Base-by-base conservation (phyloP, 2,797 vertebrate genomes). In the Danio choprae region DNA sequence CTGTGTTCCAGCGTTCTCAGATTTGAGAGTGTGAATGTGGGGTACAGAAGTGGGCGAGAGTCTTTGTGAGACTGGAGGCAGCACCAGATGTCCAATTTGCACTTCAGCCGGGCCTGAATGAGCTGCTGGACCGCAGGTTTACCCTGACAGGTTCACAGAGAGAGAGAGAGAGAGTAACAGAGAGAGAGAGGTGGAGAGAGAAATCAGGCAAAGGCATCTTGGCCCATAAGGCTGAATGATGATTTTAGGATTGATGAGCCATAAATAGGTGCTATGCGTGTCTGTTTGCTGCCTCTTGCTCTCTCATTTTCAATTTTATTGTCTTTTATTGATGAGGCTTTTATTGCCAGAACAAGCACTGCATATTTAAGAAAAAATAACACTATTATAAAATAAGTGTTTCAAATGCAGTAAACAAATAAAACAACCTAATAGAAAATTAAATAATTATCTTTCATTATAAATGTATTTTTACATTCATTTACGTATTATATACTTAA, bases 81-180 rank as follows among this genome's bases (percentile, higher is more conserved):
- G 82, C 92, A 92, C 92, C 93, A 95, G 93, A 94, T 95, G 93
- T 94, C 93, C 92, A 94, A 94, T 94, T 94, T 93, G 91, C 92
- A 94, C 94, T 94, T 93, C 92, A 94, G 89, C 92, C 88, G 89
- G 44, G 85, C 92, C 87, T 94, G 91, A 94, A 94, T 92, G 89
- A 82, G 71, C 62, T 80, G 71, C 88, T 87, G 90, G 86, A 86
- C 87, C 43, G 82, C 75, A 83, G 71, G 75, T 74, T 78, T 72
- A 69, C 78, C 50, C 68, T 64, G 77, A 64, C 77, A 74, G 48
- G 40, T 74, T 67, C 53, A 77, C 44, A n/a, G 36, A 79, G 20
- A 59, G 59, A 36, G 44, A 11, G 16, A 62, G 18, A 53, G 12
- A 44, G 20, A 40, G 20, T 12, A 16, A 67, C 16, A 56, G 44